These are phyloP conservation scores for Stratiomys singularior DNA, from an alignment of 2,888 invertebrate species.

Conservation along the genomic window DNA sequence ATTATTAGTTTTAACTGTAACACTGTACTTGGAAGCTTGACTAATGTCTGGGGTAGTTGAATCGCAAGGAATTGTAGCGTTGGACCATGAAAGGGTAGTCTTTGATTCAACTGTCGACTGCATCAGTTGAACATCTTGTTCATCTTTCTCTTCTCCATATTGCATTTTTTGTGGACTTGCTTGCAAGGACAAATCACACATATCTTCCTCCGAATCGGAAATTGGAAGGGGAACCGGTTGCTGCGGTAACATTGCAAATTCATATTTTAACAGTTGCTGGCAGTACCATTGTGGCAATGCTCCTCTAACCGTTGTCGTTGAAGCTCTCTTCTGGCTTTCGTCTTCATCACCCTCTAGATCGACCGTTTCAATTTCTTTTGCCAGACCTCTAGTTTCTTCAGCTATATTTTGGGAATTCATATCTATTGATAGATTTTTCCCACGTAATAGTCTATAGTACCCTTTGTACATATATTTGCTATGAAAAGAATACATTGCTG, in stretches of 20 bases:
- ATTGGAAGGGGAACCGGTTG: slow-evolving; percentile 75
- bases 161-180: too few relatives aligned
- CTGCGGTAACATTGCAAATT: slow-evolving; percentile 75
- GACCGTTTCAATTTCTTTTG: too few relatives aligned
- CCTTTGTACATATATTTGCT: slow-evolving; percentile 82
- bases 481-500: slow-evolving; percentile 80
- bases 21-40: neutral
- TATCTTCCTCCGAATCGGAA: slow-evolving; percentile 69
- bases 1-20: neutral
- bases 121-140: too few relatives aligned
- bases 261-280: slow-evolving; percentile 74
- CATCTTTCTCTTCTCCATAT: neutral
- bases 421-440: slow-evolving; percentile 61
- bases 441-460: slow-evolving; percentile 72
- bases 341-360: slow-evolving; percentile 3
- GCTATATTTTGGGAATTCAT: too few relatives aligned
- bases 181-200: slow-evolving; percentile 57
- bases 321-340: neutral
- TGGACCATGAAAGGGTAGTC: slow-evolving; percentile 6
- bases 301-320: neutral
- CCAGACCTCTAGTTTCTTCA: too few relatives aligned
- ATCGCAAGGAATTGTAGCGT: slow-evolving; percentile 12
- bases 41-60: slow-evolving; percentile 30
- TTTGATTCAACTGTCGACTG: slow-evolving; percentile 9
- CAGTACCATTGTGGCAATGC: slow-evolving; percentile 70